These are phyloP conservation scores for Mechanitis messenoides DNA, from an alignment of 2,888 invertebrate genomes.

Conservation along the genomic window DNA sequence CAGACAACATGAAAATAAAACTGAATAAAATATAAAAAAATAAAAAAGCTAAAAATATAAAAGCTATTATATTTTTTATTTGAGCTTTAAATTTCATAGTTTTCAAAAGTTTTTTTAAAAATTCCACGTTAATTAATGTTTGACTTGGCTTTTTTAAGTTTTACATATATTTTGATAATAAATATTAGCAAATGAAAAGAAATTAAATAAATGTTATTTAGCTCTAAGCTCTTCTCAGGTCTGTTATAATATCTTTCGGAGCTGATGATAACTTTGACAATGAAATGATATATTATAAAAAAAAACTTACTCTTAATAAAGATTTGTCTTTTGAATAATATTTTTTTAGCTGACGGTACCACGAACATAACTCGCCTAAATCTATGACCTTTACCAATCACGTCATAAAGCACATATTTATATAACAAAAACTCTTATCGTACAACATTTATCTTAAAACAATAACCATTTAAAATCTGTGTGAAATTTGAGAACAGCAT, in stretches of 20 bases:
- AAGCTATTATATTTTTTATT: conserved; percentile 8
- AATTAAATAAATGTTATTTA: too few relatives aligned
- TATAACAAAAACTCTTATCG: conserved; percentile 37
- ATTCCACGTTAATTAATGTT: conserved; percentile 22
- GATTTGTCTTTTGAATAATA: neutral
- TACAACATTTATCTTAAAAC: conserved; percentile 40
- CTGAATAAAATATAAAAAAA: too few relatives aligned
- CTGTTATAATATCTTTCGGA: too few relatives aligned
- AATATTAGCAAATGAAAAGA: too few relatives aligned
- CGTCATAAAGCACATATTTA: conserved; percentile 46
- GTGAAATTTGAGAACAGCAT: conserved; percentile 39
- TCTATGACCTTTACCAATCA: conserved; percentile 39
- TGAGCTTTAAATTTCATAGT: conserved; percentile 18
- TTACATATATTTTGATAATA: too few relatives aligned
- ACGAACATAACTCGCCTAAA: conserved; percentile 17
- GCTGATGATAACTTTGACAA: too few relatives aligned
- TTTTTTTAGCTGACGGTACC: conserved; percentile 12
- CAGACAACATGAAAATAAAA: conserved; percentile 46
- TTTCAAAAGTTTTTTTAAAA: conserved; percentile 28
- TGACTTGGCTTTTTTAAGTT: conserved; percentile 8
- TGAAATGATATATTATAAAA: too few relatives aligned
- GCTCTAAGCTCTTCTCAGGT: too few relatives aligned
- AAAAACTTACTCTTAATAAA: too few relatives aligned
- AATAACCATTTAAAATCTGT: conserved; percentile 44
- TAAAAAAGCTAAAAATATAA: too few relatives aligned